These are phyloP conservation scores for Trachelus stipa DNA, from an alignment of 2,888 invertebrate genomes.

Conservation along the genomic window DNA sequence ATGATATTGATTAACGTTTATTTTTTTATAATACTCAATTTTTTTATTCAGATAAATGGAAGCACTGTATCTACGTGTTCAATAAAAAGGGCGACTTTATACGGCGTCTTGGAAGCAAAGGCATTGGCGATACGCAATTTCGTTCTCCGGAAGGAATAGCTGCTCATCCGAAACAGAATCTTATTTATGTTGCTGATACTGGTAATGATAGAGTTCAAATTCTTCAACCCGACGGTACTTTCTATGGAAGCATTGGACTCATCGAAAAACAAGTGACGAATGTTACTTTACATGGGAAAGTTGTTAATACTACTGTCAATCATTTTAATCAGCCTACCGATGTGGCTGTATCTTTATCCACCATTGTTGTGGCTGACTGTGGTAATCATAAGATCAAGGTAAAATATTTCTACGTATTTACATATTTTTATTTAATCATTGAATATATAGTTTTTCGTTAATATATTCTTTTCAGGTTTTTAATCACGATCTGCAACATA, in stretches of 20 bases:
- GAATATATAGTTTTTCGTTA: background rate
- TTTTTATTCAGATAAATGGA: slow-evolving; percentile 73
- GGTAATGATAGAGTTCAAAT: slow-evolving; percentile 80
- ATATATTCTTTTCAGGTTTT: slow-evolving; percentile 37
- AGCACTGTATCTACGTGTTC: slow-evolving; percentile 78
- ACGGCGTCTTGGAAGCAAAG: slow-evolving; percentile 75
- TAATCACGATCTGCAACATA: slow-evolving; percentile 35
- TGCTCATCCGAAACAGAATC: slow-evolving; percentile 68
- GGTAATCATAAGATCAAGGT: slow-evolving; percentile 78
- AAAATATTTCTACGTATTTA: background rate
- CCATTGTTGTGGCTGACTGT: slow-evolving; percentile 75
- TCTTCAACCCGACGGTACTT: slow-evolving; percentile 67
- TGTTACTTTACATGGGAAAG: slow-evolving; percentile 55
- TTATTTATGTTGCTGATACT: slow-evolving; percentile 80
- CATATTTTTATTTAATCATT: slow-evolving; percentile 1
- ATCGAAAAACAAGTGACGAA: slow-evolving; percentile 47
- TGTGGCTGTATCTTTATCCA: slow-evolving; percentile 73
- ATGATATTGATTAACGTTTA: background rate
- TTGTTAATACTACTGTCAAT: slow-evolving; percentile 56
- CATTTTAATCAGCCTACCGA: slow-evolving; percentile 80
- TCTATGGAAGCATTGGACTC: slow-evolving; percentile 37
- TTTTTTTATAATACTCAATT: background rate
- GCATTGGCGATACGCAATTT: slow-evolving; percentile 73
- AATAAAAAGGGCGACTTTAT: slow-evolving; percentile 73
- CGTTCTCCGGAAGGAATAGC: slow-evolving; percentile 82